phyloP scores from a whole-genome alignment of 2,113 vertebrate genomes.

The Leptobrachium ailaonicum region DNA sequence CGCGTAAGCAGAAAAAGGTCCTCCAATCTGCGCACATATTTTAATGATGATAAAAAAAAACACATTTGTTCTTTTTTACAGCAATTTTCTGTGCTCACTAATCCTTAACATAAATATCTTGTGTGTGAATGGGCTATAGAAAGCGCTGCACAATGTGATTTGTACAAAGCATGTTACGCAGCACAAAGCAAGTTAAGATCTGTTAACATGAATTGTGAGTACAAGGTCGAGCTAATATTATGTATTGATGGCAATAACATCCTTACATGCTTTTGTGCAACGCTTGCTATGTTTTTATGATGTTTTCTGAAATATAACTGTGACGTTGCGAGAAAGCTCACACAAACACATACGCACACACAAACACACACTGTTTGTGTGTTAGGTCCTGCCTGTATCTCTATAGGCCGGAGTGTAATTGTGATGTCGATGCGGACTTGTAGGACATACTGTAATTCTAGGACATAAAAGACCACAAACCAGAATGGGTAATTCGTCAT shows the following conservation, averaged over 20 bases:
- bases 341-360: not conserved
- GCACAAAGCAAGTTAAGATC: not conserved
- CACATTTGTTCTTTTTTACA: no score
- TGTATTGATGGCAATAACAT: not conserved
- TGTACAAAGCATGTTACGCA: not conserved
- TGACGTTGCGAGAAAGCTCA: not conserved
- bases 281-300: not conserved
- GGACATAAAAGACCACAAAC: slow-evolving; percentile 6
- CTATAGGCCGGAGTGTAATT: not conserved
- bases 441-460: not conserved
- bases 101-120: not conserved
- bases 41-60: no score
- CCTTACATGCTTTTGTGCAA: no score
- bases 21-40: no score
- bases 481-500: slow-evolving; percentile 10
- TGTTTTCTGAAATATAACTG: not conserved
- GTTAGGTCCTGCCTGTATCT: no score
- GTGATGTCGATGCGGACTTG: not conserved
- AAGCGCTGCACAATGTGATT: not conserved
- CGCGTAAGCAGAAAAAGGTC: no score
- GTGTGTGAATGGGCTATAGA: not conserved
- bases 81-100: not conserved
- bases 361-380: no score
- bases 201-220: not conserved
- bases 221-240: not conserved